Evolutionary conservation across 2,113 vertebrate genomes (phyloP).

Genomic region (Fregata magnificens): DNA sequence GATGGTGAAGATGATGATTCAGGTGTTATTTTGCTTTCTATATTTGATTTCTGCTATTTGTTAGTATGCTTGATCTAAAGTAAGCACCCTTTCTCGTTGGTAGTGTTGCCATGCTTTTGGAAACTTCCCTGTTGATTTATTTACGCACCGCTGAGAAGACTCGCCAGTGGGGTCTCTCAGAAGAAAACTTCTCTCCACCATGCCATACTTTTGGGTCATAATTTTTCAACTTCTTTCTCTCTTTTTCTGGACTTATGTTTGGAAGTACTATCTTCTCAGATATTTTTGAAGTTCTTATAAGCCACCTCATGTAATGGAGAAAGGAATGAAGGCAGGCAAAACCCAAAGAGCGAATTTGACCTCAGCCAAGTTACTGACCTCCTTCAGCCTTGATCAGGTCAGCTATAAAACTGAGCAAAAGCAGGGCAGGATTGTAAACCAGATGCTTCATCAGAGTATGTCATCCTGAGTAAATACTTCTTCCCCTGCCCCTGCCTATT

Average conservation of each 20-base stretch:
- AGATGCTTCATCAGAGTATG: not conserved
- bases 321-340: not conserved
- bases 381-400: not conserved
- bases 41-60: not conserved
- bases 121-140: not conserved
- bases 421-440: not conserved
- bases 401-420: constrained; percentile 31
- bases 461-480: not conserved
- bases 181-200: not conserved
- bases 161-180: not conserved
- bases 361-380: not conserved
- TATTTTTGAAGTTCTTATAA: not conserved
- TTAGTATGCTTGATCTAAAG: not conserved
- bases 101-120: not conserved
- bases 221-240: not conserved
- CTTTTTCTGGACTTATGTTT: not conserved
- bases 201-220: not conserved
- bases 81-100: not conserved
- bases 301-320: not conserved
- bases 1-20: not conserved
- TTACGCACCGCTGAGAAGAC: not conserved
- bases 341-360: not conserved
- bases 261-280: not conserved
- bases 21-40: not conserved
- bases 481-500: not conserved